These are phyloP conservation scores for Anguilla pacifica DNA, from an alignment of 2,797 vertebrate genomes.

Conservation along the genomic window DNA sequence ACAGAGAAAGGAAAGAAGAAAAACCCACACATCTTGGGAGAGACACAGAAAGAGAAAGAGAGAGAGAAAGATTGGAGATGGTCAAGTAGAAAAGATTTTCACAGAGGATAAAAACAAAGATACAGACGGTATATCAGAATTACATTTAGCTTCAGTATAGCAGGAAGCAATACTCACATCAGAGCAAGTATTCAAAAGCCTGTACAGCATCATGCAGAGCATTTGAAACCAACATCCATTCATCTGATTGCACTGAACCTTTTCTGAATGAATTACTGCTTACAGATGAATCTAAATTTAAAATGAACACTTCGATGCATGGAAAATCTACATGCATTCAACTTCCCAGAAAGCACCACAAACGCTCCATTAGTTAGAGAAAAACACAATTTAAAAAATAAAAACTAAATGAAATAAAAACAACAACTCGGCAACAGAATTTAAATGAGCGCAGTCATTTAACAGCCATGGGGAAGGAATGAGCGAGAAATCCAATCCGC, in stretches of 20 bases:
- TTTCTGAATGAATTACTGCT: background rate
- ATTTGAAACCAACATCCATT: slow-evolving; percentile 11
- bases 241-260: background rate
- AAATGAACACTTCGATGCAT: background rate
- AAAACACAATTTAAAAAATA: background rate
- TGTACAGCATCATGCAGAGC: background rate
- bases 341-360: background rate
- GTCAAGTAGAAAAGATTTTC: background rate
- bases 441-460: background rate
- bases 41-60: background rate
- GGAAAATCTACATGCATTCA: background rate
- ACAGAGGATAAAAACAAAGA: background rate
- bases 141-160: background rate
- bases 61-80: background rate
- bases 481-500: background rate
- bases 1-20: background rate
- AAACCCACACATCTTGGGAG: slow-evolving; percentile 23
- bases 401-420: background rate
- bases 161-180: background rate
- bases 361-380: background rate
- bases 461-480: background rate
- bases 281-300: background rate
- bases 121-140: background rate
- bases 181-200: background rate
- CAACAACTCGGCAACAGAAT: background rate